phyloP scores from a whole-genome alignment of 2,888 invertebrate species.

The Hedychridium roseum region DNA sequence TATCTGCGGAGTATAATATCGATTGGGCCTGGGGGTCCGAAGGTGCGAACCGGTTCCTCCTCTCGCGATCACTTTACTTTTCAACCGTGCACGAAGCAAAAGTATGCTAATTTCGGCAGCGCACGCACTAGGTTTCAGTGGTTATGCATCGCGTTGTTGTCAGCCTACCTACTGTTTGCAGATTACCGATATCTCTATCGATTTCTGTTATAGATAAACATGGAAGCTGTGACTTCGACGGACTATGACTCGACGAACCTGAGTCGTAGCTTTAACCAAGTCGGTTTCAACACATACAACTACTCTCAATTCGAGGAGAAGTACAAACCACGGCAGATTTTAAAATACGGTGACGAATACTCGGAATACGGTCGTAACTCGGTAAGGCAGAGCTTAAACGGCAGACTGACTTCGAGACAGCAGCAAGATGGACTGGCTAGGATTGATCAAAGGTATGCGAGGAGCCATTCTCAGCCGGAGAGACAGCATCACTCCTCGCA shows the following conservation, averaged over 20 bases:
- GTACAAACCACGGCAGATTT: slow-evolving; percentile 47
- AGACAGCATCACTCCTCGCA: slow-evolving; percentile 47
- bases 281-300: slow-evolving; percentile 55
- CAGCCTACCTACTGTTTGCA: background rate
- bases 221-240: slow-evolving; percentile 66
- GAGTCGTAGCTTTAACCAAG: slow-evolving; percentile 54
- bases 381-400: slow-evolving; percentile 36
- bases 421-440: slow-evolving; percentile 37
- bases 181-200: no score
- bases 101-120: no score
- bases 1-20: slow-evolving; percentile 32
- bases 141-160: no score
- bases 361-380: slow-evolving; percentile 48
- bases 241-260: slow-evolving; percentile 63
- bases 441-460: slow-evolving; percentile 45
- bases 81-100: no score
- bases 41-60: slow-evolving; percentile 55
- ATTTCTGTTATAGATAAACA: slow-evolving; percentile 64
- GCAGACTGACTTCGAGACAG: slow-evolving; percentile 28
- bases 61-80: no score
- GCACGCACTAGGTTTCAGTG: no score
- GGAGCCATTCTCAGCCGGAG: slow-evolving; percentile 58
- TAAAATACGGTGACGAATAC: slow-evolving; percentile 52
- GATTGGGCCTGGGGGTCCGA: slow-evolving; percentile 43
- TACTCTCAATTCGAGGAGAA: slow-evolving; percentile 57